These are phyloP conservation scores for Gadus chalcogrammus DNA, from an alignment of 2,113 vertebrate species.

Conservation along the genomic window DNA sequence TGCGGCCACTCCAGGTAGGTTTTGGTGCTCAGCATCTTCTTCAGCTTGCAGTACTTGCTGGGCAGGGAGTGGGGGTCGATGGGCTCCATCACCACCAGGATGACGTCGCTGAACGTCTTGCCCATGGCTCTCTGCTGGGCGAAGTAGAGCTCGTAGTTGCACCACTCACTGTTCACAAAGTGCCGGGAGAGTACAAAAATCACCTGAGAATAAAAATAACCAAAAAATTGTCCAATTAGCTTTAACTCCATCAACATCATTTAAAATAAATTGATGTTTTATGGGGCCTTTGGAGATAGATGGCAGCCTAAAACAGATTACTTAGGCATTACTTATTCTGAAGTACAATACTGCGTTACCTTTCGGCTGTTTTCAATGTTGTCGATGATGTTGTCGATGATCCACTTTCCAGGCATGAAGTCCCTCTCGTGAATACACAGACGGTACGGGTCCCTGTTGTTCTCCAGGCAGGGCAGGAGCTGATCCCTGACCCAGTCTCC, in stretches of 20 bases:
- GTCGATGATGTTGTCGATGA: conserved; percentile 87
- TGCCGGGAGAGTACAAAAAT: conserved; percentile 79
- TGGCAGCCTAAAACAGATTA: no score
- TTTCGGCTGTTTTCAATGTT: conserved; percentile 83
- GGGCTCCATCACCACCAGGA: conserved; percentile 80
- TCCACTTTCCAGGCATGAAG: conserved; percentile 83
- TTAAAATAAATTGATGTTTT: neutral
- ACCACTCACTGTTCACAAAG: conserved; percentile 87
- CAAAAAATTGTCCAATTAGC: no score
- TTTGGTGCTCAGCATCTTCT: conserved; percentile 78
- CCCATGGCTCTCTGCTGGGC: conserved; percentile 82
- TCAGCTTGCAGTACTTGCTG: conserved; percentile 78
- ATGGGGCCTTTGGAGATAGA: neutral
- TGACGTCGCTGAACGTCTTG: conserved; percentile 73
- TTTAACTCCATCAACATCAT: no score
- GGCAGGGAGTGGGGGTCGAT: conserved; percentile 73
- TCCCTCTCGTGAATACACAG: conserved; percentile 85
- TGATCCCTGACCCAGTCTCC: conserved; percentile 79
- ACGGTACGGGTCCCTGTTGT: conserved; percentile 67
- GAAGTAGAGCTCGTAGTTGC: conserved; percentile 87
- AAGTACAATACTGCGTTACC: conserved; percentile 39
- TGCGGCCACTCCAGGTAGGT: conserved; percentile 85
- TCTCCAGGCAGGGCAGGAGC: conserved; percentile 75
- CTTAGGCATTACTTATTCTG: no score
- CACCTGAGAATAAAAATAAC: conserved; percentile 52